Evolutionary conservation across 2,888 invertebrate species (phyloP).

Genomic region (Campoletis raptor): DNA sequence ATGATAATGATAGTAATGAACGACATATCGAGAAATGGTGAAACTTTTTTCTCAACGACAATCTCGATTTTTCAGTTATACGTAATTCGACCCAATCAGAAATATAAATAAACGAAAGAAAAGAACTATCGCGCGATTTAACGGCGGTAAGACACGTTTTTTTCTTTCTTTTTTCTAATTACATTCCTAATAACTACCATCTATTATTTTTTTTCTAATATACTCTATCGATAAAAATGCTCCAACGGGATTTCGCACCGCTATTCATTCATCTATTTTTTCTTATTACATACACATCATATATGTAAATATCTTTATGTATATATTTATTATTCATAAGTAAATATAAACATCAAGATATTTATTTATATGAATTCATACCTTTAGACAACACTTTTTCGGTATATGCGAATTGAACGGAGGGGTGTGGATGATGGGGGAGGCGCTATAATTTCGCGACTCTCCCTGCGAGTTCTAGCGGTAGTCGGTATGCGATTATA

Average conservation of each 20-base stretch:
- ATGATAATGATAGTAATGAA: neutral
- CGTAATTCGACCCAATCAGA: neutral
- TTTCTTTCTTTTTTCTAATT: constrained; percentile 53
- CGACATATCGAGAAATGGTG: constrained; percentile 3
- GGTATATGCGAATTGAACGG: constrained; percentile 4
- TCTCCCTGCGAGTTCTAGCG: neutral
- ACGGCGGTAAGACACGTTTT: constrained; percentile 52
- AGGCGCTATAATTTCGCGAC: neutral
- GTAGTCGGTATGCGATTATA: neutral
- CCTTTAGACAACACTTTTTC: neutral
- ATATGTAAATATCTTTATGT: constrained; percentile 28
- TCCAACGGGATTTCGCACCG: constrained; percentile 58
- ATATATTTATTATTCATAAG: neutral
- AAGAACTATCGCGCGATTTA: neutral
- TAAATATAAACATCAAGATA: neutral
- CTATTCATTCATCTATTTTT: constrained; percentile 53
- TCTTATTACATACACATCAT: constrained; percentile 21
- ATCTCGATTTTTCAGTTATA: constrained; percentile 6
- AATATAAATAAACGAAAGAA: neutral
- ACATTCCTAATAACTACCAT: constrained; percentile 44
- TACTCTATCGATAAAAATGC: constrained; percentile 68
- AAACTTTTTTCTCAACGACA: neutral
- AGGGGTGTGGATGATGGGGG: neutral
- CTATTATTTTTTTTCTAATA: constrained; percentile 39
- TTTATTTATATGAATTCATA: neutral